Percentiles rank a stretch among this genome's conserved stretches.
These are phyloP conservation scores for Scaptomyza caliginosa DNA, from an alignment of 2,888 invertebrate species.

Conservation along the genomic window DNA sequence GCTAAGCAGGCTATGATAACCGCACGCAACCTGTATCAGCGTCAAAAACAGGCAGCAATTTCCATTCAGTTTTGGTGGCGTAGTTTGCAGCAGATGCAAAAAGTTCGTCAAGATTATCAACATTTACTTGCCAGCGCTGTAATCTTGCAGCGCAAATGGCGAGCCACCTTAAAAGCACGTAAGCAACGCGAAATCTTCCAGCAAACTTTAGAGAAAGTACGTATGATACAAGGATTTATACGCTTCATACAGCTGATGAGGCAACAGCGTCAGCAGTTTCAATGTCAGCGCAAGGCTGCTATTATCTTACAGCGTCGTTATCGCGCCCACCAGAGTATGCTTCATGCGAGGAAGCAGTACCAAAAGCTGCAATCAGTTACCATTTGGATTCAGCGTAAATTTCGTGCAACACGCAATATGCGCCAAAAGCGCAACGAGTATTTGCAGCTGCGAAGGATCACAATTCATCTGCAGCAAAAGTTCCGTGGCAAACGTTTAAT, in stretches of 20 bases:
- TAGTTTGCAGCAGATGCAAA: conserved; percentile 40
- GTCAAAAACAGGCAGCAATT: conserved; percentile 51
- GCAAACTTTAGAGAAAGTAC: conserved; percentile 29
- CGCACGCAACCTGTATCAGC: conserved; percentile 47
- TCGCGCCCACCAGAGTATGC: conserved; percentile 81
- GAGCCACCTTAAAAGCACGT: conserved; percentile 76
- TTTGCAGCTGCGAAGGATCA: conserved; percentile 54
- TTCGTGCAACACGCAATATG: conserved; percentile 75
- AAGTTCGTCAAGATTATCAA: conserved; percentile 36
- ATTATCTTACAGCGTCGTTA: conserved; percentile 82
- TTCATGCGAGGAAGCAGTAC: conserved; percentile 70
- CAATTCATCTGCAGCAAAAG: conserved; percentile 79
- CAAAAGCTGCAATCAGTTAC: conserved; percentile 70
- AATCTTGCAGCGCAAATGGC: conserved; percentile 78
- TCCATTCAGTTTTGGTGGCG: conserved; percentile 75
- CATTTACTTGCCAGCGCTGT: conserved; percentile 44
- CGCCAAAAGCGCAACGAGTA: conserved; percentile 54
- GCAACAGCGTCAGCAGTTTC: conserved; percentile 39
- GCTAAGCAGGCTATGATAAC: conserved; percentile 71
- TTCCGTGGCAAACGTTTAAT: conserved; percentile 84
- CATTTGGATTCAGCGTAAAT: conserved; percentile 78
- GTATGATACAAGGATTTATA: conserved; percentile 81
- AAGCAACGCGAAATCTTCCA: conserved; percentile 44
- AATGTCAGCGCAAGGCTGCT: conserved; percentile 25
- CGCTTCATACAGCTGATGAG: conserved; percentile 73